A percentile compares a stretch with the other conserved stretches of the same genome.
phyloP scores from a whole-genome alignment of 2,113 vertebrate species.

The Oceanites oceanicus region DNA sequence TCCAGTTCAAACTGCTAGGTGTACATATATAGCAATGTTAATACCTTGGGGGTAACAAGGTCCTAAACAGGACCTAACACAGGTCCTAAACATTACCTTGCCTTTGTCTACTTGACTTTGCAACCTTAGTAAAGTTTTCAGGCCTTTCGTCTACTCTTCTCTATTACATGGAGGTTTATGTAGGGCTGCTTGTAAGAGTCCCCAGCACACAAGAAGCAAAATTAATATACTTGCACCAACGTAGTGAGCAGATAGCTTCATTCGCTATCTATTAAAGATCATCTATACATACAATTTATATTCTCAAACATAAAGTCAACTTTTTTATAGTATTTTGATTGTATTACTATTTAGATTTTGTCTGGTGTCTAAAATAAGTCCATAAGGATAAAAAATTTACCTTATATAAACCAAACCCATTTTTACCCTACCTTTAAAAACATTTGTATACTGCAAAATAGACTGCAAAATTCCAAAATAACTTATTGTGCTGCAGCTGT shows the following conservation, averaged over 20 bases:
- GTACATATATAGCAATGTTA: not conserved
- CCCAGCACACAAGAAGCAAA: not conserved
- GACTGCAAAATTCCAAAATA: not conserved
- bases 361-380: not conserved
- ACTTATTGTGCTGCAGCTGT: not conserved
- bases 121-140: not conserved
- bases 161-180: not conserved
- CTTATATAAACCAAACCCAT: not conserved
- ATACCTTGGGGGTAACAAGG: not conserved
- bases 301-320: not conserved
- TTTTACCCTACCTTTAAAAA: not conserved
- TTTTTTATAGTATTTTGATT: not conserved
- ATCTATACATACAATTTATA: not conserved
- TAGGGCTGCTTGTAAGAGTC: not conserved
- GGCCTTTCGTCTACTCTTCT: not conserved
- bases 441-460: not conserved
- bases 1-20: not conserved
- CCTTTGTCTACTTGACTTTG: not conserved
- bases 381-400: not conserved
- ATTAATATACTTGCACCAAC: not conserved
- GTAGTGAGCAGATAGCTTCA: not conserved
- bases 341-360: not conserved
- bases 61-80: not conserved
- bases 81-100: not conserved
- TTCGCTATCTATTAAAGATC: not conserved